Evolutionary conservation across 2,113 vertebrate genomes (phyloP), one percentile per base, ranked within the genome.

Genomic region (Noctilio leporinus): DNA sequence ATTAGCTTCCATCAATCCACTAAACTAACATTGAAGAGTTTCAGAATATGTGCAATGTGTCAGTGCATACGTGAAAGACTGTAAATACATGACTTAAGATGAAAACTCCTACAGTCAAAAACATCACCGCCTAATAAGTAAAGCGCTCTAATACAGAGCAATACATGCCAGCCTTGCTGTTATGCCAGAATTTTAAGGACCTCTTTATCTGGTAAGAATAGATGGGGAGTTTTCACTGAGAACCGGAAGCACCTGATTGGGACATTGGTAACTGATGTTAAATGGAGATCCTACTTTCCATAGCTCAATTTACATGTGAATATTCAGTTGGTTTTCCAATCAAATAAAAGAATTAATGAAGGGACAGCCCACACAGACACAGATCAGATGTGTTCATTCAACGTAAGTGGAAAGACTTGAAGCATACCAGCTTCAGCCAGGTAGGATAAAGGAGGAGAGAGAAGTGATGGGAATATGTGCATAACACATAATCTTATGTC

Each of bases 401-500:
- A 28, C 9, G 6, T 10, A 2, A 28, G n/a, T 17, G 53, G 2
- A 45, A 76, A 53, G 1, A 3, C 3, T 16, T 43, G n/a, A 5
- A 30, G 16, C 3, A 7, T 3, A 53, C 22, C 17, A 38, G 20
- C n/a, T 73, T 89, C 17, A 49, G 33, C 5, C 51, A 10, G 2
- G 2, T 30, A 55, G 10, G 19, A 47, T 35, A 62, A 17, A 62
- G 16, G 12, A 55, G 14, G 17, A 1, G 5, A 45, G 1, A 15
- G 30, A 2, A 8, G 15, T 16, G 24, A n/a, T 35, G 17, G 40
- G 30, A 38, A 24, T 1, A 38, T 47, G 20, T 17, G 11, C 15
- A 17, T 9, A 45, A 35, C 0, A n/a, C 14, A 33, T 11, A 38
- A 33, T 7, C 4, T 4, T 4, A 2, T 4, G 2, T 33, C 2